A percentile compares a stretch with the other conserved stretches of the same genome.
These are phyloP conservation scores for Sphecodes monilicornis DNA, from an alignment of 2,888 invertebrate genomes.

Conservation along the genomic window DNA sequence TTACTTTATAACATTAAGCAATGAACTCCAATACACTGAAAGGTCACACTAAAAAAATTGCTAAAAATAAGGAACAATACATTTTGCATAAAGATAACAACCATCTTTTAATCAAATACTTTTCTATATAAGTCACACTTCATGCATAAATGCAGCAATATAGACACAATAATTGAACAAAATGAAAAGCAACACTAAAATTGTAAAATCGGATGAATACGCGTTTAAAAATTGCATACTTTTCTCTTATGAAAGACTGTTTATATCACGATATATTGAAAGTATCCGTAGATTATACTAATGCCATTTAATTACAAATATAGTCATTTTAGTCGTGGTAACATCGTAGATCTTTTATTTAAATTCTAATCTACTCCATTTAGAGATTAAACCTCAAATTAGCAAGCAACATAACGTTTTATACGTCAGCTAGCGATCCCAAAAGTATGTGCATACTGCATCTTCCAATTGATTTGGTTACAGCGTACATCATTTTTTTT, in stretches of 20 bases:
- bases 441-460: constrained; percentile 45
- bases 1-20: constrained; percentile 45
- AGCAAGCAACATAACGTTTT: constrained; percentile 57
- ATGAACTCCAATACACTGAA: constrained; percentile 18
- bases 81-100: constrained; percentile 19
- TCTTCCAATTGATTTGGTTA: constrained; percentile 49
- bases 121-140: constrained; percentile 15
- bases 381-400: constrained; percentile 50
- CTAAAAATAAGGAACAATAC: constrained; percentile 45
- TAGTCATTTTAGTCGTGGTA: constrained; percentile 45
- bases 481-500: constrained; percentile 25
- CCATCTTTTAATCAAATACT: constrained; percentile 14
- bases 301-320: constrained; percentile 62
- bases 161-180: constrained; percentile 28
- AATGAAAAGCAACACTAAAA: constrained; percentile 27
- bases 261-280: constrained; percentile 64
- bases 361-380: constrained; percentile 44
- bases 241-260: constrained; percentile 65
- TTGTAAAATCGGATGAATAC: constrained; percentile 38
- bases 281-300: constrained; percentile 55
- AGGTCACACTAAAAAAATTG: constrained; percentile 20
- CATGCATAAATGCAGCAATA: constrained; percentile 27
- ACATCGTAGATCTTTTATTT: constrained; percentile 20
- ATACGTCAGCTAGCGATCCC: constrained; percentile 45
- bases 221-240: constrained; percentile 52